A percentile compares a stretch with the other conserved stretches of the same genome.
These are phyloP conservation scores for Himalopsyche phryganea DNA, from an alignment of 1,140 invertebrate species.

Conservation along the genomic window DNA sequence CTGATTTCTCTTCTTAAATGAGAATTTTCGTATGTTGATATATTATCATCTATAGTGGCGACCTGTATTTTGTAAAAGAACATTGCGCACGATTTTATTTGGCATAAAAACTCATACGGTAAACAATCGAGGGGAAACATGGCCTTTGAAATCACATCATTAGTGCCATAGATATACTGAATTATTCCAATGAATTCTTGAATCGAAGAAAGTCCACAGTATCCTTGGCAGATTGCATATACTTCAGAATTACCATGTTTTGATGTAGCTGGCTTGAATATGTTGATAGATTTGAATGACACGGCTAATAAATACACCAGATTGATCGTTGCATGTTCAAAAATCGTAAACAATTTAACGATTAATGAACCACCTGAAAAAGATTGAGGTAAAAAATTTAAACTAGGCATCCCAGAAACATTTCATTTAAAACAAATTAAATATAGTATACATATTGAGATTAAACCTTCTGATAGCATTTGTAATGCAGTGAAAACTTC, in stretches of 20 bases:
- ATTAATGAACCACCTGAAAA: conserved; percentile 72
- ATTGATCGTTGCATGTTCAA: conserved; percentile 76
- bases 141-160: conserved; percentile 45
- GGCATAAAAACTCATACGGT: conserved; percentile 63
- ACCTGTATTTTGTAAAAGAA: conserved; percentile 66
- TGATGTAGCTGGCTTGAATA: conserved; percentile 87
- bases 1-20: conserved; percentile 47
- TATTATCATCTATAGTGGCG: conserved; percentile 61
- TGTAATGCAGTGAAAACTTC: conserved; percentile 75
- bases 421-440: not conserved
- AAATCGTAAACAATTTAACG: conserved; percentile 91
- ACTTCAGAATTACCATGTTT: conserved; percentile 93
- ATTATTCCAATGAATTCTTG: conserved; percentile 49
- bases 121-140: conserved; percentile 63
- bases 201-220: conserved; percentile 50
- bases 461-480: conserved; percentile 58
- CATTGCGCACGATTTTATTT: conserved; percentile 60
- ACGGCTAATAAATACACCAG: conserved; percentile 78
- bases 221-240: conserved; percentile 78
- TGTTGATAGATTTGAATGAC: conserved; percentile 66
- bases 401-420: not conserved
- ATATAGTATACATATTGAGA: not conserved
- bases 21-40: conserved; percentile 56
- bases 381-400: conserved; percentile 9
- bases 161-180: conserved; percentile 50